Evolutionary conservation across 2,797 vertebrate species (phyloP), one percentile per base, ranked within the genome.

Genomic region (Helarctos malayanus): DNA sequence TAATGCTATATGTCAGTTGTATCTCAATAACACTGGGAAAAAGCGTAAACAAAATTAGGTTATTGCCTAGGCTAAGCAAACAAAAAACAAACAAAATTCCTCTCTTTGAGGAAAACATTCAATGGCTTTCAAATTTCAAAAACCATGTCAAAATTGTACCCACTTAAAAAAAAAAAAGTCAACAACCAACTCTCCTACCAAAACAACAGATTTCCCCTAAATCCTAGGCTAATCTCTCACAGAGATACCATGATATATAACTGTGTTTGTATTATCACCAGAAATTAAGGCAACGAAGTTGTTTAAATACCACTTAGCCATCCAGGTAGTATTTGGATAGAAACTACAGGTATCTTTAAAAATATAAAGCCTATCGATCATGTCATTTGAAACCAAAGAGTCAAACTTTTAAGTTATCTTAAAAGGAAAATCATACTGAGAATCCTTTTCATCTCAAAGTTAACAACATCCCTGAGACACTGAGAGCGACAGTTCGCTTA

Each of bases 401-500:
- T 81, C 8, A 45, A 69, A 68, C 78, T 5, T 59, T 7, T 0
- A 89, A 91, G 25, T 59, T 29, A 92, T 11, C n/a, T 52, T 41
- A 79, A 59, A 93, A 84, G 15, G 56, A 93, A 78, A 96, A 97
- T 65, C 91, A 91, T 45, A 76, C 18, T 21, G 96, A 90, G 32
- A 97, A 85, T 69, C 63, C 76, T 25, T 94, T 84, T 92, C 11
- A 47, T 82, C 73, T 88, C 90, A 95, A 54, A 79, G 13, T 85
- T 79, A 97, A 49, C 69, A 91, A 69, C 0, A 71, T 27, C 32
- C 68, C 35, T 84, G 52, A 92, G 7, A 94, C 90, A 92, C 89
- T 61, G 92, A 80, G 82, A 98, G 80, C 45, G 61, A 45, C 41
- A 45, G 29, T 96, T 97, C 97, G 56, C 81, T 95, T 95, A 96